phyloP scores from a whole-genome alignment of 2,888 invertebrate genomes.

The Autographa pulchrina region DNA sequence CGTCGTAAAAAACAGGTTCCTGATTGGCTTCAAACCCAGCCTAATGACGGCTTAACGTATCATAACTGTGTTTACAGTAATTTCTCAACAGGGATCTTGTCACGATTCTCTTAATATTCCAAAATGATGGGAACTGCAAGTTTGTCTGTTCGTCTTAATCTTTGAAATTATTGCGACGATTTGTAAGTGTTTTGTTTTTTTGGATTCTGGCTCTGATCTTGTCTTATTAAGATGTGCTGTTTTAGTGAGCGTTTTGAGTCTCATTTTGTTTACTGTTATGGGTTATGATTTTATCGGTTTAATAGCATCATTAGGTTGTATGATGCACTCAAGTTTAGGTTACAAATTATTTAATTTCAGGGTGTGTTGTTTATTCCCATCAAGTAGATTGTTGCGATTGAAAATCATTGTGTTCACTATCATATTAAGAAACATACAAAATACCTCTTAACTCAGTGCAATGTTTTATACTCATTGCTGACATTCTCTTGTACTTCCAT shows the following conservation, averaged over 20 bases:
- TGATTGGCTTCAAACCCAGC: conserved; percentile 63
- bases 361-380: not conserved
- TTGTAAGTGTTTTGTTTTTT: conserved; percentile 44
- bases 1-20: conserved; percentile 65
- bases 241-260: not conserved
- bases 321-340: not conserved
- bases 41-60: conserved; percentile 61
- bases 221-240: not conserved
- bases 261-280: not conserved
- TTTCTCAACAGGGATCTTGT: conserved; percentile 63
- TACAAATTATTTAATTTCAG: not conserved
- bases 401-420: not conserved
- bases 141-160: conserved; percentile 52
- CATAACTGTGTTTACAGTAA: conserved; percentile 60
- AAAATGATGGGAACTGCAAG: conserved; percentile 59
- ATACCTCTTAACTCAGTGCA: too few relatives aligned
- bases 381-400: not conserved
- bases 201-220: not conserved
- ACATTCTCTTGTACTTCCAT: not conserved
- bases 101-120: conserved; percentile 61
- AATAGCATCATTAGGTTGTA: not conserved
- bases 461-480: not conserved
- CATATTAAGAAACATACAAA: too few relatives aligned
- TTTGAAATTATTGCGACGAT: conserved; percentile 57
- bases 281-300: not conserved